phyloP scores from a whole-genome alignment of 2,888 invertebrate genomes.

The Odontocolon sp. region DNA sequence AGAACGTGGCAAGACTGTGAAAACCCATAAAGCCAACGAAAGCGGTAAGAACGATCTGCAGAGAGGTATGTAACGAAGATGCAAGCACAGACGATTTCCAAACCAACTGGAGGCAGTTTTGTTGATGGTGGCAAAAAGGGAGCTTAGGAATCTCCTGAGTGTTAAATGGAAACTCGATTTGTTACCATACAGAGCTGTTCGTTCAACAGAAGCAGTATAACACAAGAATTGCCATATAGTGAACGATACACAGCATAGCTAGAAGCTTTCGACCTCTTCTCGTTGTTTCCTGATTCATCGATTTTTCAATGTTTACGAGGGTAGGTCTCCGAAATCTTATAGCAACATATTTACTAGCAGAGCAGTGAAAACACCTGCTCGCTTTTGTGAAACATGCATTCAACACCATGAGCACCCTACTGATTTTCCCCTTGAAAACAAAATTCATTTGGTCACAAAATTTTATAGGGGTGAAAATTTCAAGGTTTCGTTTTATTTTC shows the following conservation, averaged over 20 bases:
- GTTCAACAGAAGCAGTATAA: not conserved
- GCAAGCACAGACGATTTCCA: conserved; percentile 7
- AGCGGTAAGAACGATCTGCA: not conserved
- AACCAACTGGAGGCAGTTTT: not conserved
- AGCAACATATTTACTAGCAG: not conserved
- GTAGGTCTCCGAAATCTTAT: not conserved
- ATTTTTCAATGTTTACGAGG: conserved; percentile 23
- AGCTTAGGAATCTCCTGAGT: conserved; percentile 40
- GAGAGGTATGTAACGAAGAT: not conserved
- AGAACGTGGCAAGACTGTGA: conserved; percentile 44
- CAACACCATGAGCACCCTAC: not conserved
- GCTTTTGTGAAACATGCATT: not conserved
- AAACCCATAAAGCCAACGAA: not conserved
- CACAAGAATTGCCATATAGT: conserved; percentile 10
- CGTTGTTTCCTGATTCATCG: conserved; percentile 32
- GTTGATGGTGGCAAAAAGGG: not conserved
- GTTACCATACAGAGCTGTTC: conserved; percentile 13
- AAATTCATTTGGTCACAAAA: not conserved
- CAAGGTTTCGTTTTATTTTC: not conserved
- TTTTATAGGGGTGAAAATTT: not conserved
- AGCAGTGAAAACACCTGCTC: not conserved
- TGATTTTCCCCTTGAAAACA: not conserved
- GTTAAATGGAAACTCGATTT: conserved; percentile 46
- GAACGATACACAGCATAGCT: not conserved
- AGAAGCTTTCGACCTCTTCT: conserved; percentile 4